Percentiles rank a stretch among this genome's conserved stretches.
Evolutionary conservation across 2,113 vertebrate species (phyloP).

Genomic region (Probosciger aterrimus): DNA sequence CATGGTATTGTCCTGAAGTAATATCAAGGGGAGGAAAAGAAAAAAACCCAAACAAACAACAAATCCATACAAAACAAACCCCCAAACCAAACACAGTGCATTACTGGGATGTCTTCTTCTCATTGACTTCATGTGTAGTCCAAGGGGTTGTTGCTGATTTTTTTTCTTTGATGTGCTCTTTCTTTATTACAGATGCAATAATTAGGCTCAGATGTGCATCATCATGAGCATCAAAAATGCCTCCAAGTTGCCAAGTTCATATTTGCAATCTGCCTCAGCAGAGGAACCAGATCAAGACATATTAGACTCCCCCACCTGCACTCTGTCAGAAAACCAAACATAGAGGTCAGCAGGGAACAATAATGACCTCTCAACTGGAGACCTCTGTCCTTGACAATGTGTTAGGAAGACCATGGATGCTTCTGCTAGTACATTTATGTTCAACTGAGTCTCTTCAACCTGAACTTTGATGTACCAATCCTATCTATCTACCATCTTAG

Average conservation of each 20-base stretch:
- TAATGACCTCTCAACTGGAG: not conserved
- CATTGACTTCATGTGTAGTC: not conserved
- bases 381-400: not conserved
- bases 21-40: fast-evolving
- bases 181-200: not conserved
- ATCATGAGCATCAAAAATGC: not conserved
- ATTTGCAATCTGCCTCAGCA: not conserved
- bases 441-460: not conserved
- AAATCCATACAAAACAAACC: fast-evolving
- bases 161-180: not conserved
- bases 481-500: not conserved
- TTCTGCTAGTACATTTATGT: not conserved
- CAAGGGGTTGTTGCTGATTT: not conserved
- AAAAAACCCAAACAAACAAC: not conserved
- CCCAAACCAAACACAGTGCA: fast-evolving
- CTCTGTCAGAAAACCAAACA: not conserved
- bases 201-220: not conserved
- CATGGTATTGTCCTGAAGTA: not conserved
- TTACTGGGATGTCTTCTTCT: not conserved
- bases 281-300: not conserved
- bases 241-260: not conserved
- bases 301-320: not conserved
- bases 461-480: too few species aligned
- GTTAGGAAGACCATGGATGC: not conserved
- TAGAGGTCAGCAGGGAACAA: not conserved